Conservation (phyloP, 2,113 vertebrate genomes). For the Stomatorhinus ivindoensis region DNA sequence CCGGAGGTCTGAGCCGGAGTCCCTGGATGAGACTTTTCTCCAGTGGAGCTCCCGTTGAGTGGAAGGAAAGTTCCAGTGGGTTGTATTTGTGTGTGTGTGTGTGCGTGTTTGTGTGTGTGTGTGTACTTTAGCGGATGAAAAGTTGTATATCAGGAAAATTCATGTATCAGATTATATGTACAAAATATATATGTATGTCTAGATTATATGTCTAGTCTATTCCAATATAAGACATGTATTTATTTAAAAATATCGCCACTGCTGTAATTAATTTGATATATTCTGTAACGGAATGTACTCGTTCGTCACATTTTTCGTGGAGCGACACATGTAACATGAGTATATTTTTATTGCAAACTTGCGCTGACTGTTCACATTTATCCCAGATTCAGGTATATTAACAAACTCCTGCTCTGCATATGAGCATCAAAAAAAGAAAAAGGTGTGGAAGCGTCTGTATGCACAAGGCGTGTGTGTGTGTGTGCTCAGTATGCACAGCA, state of each 20-base stretch:
- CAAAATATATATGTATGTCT: neutral
- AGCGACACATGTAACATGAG: neutral
- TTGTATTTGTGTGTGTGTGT: slow-evolving; percentile 21
- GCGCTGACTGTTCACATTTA: neutral
- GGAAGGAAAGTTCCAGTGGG: neutral
- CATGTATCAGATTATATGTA: neutral
- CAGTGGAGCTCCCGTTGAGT: neutral
- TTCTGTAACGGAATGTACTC: neutral
- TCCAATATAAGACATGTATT: slow-evolving; percentile 44
- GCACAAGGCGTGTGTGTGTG: neutral
- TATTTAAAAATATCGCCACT: slow-evolving; percentile 34
- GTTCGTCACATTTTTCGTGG: neutral
- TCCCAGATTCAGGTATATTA: neutral
- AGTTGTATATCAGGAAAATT: slow-evolving; percentile 4
- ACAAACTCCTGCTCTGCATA: slow-evolving; percentile 27
- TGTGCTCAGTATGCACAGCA: neutral
- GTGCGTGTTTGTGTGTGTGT: slow-evolving; percentile 23
- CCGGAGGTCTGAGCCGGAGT: neutral
- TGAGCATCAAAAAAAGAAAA: slow-evolving; percentile 40
- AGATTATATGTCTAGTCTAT: slow-evolving; percentile 29
- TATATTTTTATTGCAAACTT: neutral
- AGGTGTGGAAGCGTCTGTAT: slow-evolving; percentile 18
- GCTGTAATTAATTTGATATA: slow-evolving; percentile 19
- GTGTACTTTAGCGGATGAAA: neutral
- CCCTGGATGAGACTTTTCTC: neutral